phyloP scores from a whole-genome alignment of 2,797 vertebrate genomes.

The Lindbergichthys nudifrons region DNA sequence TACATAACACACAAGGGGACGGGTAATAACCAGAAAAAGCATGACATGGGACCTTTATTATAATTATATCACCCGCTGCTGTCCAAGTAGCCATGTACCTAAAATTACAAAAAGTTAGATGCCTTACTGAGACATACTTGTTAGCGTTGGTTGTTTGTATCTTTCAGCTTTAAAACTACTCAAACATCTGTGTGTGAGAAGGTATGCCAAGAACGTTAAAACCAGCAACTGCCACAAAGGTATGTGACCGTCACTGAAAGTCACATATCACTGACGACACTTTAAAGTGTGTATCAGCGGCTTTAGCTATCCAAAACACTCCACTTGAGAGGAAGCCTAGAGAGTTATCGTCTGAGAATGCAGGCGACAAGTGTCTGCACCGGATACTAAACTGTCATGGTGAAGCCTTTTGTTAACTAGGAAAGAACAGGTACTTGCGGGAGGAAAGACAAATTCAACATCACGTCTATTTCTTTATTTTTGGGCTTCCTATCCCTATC shows the following conservation, averaged over 20 bases:
- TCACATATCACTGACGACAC: constrained; percentile 44
- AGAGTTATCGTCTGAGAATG: constrained; percentile 67
- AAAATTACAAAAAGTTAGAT: too few relatives aligned
- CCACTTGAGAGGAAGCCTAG: constrained; percentile 43
- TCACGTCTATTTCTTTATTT: background rate
- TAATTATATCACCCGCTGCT: too few relatives aligned
- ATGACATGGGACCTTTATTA: too few relatives aligned
- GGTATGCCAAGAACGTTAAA: background rate
- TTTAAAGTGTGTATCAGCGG: constrained; percentile 28
- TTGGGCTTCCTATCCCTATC: background rate
- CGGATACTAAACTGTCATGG: constrained; percentile 24
- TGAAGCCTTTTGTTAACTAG: background rate
- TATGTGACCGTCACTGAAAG: constrained; percentile 50
- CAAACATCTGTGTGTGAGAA: constrained; percentile 3
- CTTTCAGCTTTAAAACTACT: background rate
- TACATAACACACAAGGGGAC: too few relatives aligned
- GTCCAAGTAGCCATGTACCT: too few relatives aligned
- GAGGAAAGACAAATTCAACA: background rate
- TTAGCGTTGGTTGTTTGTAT: background rate
- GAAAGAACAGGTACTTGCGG: background rate
- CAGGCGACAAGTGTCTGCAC: constrained; percentile 34
- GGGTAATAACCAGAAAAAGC: too few relatives aligned
- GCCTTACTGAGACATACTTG: background rate
- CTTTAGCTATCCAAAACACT: constrained; percentile 22
- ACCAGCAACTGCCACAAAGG: constrained; percentile 11